These are phyloP conservation scores for Laterallus jamaicensis DNA, from an alignment of 2,113 vertebrate genomes.

Conservation along the genomic window DNA sequence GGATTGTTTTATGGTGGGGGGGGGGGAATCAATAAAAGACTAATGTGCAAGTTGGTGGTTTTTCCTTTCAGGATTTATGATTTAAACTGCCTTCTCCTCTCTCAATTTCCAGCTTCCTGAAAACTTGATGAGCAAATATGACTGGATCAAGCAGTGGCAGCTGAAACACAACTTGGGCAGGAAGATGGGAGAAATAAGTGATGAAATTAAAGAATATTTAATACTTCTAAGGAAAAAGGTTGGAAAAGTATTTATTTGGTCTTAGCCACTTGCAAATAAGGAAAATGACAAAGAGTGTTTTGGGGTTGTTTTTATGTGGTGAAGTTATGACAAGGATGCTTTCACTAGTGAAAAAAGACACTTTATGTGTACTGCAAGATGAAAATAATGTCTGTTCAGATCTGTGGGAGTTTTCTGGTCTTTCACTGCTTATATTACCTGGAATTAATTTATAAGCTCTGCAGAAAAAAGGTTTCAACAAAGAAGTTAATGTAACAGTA, in stretches of 20 bases:
- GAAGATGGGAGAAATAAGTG: constrained; percentile 69
- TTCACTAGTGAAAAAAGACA: neutral
- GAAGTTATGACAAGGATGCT: neutral
- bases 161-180: constrained; percentile 75
- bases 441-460: neutral
- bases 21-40: neutral
- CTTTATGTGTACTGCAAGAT: neutral
- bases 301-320: neutral
- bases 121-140: constrained; percentile 79
- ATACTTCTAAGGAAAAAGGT: constrained; percentile 87
- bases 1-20: neutral
- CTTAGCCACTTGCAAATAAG: neutral
- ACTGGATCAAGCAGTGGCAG: constrained; percentile 86
- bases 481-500: neutral
- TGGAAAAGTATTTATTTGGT: neutral
- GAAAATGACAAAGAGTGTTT: neutral
- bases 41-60: neutral
- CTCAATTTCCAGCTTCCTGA: constrained; percentile 80
- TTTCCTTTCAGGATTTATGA: neutral
- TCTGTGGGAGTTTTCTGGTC: neutral
- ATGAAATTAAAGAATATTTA: constrained; percentile 80
- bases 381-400: neutral
- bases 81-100: constrained; percentile 2
- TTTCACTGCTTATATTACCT: neutral
- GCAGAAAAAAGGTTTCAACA: neutral